A percentile compares a stretch with the other conserved stretches of the same genome.
phyloP scores from a whole-genome alignment of 2,888 invertebrate genomes.

The Ophion obscuratus region DNA sequence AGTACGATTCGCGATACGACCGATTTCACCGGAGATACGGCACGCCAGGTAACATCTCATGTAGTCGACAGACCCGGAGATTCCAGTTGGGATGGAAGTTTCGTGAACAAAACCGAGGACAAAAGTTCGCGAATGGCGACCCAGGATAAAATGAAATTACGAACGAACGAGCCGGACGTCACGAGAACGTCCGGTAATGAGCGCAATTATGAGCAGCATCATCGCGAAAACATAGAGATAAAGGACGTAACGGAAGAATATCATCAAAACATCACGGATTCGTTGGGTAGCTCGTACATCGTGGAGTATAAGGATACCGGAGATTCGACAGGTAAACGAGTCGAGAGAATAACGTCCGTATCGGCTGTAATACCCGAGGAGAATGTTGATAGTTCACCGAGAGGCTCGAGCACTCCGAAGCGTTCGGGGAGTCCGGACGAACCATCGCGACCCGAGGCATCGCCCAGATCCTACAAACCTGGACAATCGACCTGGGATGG shows the following conservation, averaged over 20 bases:
- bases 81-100: constrained; percentile 84
- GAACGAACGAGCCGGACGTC: constrained; percentile 71
- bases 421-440: constrained; percentile 65
- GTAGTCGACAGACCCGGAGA: constrained; percentile 72
- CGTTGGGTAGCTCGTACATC: constrained; percentile 87
- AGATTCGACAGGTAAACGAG: constrained; percentile 67
- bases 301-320: constrained; percentile 84
- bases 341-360: constrained; percentile 75
- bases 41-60: constrained; percentile 32
- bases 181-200: constrained; percentile 72
- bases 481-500: constrained; percentile 85
- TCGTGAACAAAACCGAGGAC: constrained; percentile 72
- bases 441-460: constrained; percentile 40
- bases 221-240: constrained; percentile 73
- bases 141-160: constrained; percentile 54
- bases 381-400: constrained; percentile 62
- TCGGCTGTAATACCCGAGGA: constrained; percentile 79
- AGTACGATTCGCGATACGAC: constrained; percentile 23
- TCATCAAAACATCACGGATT: constrained; percentile 84
- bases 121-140: constrained; percentile 76
- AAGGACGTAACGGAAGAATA: constrained; percentile 84
- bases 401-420: constrained; percentile 62
- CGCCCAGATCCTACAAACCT: constrained; percentile 69
- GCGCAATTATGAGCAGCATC: constrained; percentile 68
- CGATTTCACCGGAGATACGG: constrained; percentile 32